A percentile compares a stretch with the other conserved stretches of the same genome.
Conservation (phyloP, 2,113 vertebrate species). For the Pygoscelis antarcticus region DNA sequence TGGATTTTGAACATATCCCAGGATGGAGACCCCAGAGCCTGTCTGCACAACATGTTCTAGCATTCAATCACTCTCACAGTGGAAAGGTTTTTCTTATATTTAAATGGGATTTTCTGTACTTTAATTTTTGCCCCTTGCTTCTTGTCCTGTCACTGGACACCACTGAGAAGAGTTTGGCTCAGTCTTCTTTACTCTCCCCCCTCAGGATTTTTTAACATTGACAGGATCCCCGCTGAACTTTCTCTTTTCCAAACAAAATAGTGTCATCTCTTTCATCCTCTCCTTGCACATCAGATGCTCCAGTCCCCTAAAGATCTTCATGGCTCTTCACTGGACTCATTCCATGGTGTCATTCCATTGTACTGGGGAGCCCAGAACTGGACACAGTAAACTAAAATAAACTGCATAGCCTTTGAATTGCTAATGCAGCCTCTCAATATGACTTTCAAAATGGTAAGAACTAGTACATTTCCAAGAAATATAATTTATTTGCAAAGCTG, state of each 20-base stretch:
- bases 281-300: neutral
- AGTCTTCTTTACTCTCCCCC: neutral
- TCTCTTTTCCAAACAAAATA: neutral
- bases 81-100: neutral
- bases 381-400: neutral
- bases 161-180: neutral
- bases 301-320: neutral
- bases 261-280: neutral
- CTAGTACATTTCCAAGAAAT: neutral
- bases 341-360: neutral
- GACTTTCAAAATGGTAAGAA: neutral
- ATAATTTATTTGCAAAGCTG: neutral
- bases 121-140: neutral
- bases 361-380: neutral
- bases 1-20: neutral
- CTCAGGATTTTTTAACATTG: neutral
- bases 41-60: accelerated
- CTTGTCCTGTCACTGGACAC: neutral
- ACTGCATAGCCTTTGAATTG: neutral
- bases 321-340: neutral
- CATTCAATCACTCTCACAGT: neutral
- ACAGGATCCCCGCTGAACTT: neutral
- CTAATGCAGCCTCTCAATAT: neutral
- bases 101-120: neutral
- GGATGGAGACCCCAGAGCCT: neutral